Evolutionary conservation across 1,140 invertebrate species (phyloP).

Genomic region (Lepidostoma basale): DNA sequence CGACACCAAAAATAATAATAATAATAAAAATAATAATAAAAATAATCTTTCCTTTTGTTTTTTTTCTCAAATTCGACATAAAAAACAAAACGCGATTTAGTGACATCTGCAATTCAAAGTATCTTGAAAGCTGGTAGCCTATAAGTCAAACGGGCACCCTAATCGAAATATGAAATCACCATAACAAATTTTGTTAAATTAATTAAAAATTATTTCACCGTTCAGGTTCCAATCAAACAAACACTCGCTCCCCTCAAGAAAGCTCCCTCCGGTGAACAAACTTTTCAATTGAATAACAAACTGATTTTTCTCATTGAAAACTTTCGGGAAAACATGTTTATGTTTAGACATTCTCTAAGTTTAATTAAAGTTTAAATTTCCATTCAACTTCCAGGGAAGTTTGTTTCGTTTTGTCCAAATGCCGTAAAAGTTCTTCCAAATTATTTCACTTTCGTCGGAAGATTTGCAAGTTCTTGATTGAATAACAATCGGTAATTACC

Average conservation of each 20-base stretch:
- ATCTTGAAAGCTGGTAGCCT: no score
- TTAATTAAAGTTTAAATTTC: conserved; percentile 19
- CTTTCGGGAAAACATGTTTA: conserved; percentile 8
- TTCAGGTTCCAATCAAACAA: conserved; percentile 2
- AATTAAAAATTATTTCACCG: conserved; percentile 2
- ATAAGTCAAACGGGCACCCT: no score
- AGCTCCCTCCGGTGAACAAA: neutral
- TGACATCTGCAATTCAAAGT: no score
- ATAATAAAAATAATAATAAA: no score
- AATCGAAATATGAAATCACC: no score
- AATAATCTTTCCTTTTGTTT: no score
- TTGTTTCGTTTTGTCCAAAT: conserved; percentile 9
- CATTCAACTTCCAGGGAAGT: neutral
- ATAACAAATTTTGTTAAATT: neutral
- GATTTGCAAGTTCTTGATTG: neutral
- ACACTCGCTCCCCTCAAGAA: neutral
- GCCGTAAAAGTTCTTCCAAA: neutral
- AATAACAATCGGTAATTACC: conserved; percentile 8
- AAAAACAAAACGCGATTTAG: no score
- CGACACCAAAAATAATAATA: no score
- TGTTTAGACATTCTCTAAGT: conserved; percentile 13
- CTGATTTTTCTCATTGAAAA: conserved; percentile 17
- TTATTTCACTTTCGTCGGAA: neutral
- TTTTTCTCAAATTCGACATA: no score
- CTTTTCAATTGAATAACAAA: conserved; percentile 20